Base-by-base conservation (phyloP, 2,888 invertebrate species). In the Parochlus steinenii region DNA sequence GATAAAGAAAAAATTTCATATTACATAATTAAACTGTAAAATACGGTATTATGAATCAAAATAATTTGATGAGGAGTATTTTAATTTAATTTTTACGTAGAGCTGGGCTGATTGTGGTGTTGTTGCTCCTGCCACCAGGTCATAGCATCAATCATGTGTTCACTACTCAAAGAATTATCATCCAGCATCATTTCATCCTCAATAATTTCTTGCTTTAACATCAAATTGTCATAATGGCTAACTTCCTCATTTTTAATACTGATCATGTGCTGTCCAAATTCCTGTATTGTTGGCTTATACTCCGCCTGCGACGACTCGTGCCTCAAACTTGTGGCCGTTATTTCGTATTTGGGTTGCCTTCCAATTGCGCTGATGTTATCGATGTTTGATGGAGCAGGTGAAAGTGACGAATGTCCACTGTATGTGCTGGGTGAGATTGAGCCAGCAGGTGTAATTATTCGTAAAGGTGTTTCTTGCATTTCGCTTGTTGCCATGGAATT, bases 111-210 rank as follows among this genome's bases (percentile, higher is more conserved):
- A 18, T 18, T 36, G 4, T 30, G 17, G 14, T 23, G 26, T 36
- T 47, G 49, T 18, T 52, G 53, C 27, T 52, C 48, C 33, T 65
- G 63, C 66, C 66, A 67, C 67, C 67, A 67, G 33, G 63, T 60
- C 43, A 66, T 63, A 15, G 64, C 61, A 45, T 65, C 64, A 43
- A 63, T 62, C 53, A 65, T 61, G 43, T 60, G 59, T 44, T 60
- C 62, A 39, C 64, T 64, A 22, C 61, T 59, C 3, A 63, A 48
- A 12, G 36, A 36, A 22, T 52, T 44, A 43, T 49, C 46, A 43
- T 62, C 58, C 23, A 63, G 47, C 12, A 60, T 52, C 32, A 58
- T 54, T 18, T 61, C 47, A 17, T 52, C 52, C 18, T 46, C 43
- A 33, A 46, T 47, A 8, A 45, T 38, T 34, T 47, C 44, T 25